Conservation (phyloP, 2,888 invertebrate genomes). For the Torymus aiolomorphi region DNA sequence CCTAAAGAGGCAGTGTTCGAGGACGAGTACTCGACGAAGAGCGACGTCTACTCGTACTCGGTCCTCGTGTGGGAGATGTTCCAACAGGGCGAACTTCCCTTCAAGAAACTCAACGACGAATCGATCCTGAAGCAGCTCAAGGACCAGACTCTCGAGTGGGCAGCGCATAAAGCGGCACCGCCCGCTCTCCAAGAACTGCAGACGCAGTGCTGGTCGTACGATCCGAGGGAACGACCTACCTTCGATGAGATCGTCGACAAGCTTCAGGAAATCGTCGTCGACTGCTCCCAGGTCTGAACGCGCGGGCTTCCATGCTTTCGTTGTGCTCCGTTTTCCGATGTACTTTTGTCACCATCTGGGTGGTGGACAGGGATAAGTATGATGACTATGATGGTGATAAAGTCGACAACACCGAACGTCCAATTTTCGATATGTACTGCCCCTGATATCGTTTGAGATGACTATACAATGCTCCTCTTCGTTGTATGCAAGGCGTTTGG, state of each 20-base stretch:
- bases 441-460: background rate
- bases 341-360: background rate
- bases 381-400: background rate
- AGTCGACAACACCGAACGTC: constrained; percentile 6
- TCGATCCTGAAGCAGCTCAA: constrained; percentile 83
- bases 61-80: constrained; percentile 94
- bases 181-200: constrained; percentile 81
- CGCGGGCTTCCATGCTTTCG: background rate
- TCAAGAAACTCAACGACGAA: constrained; percentile 85
- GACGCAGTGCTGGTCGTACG: constrained; percentile 81
- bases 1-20: constrained; percentile 92
- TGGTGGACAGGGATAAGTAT: background rate
- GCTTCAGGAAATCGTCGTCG: constrained; percentile 75
- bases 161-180: constrained; percentile 80
- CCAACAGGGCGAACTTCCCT: constrained; percentile 86
- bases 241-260: constrained; percentile 80
- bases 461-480: constrained; percentile 5
- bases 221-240: constrained; percentile 83
- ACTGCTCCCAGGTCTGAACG: constrained; percentile 50
- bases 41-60: constrained; percentile 94
- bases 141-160: constrained; percentile 82
- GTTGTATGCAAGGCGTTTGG: background rate
- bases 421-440: constrained; percentile 9
- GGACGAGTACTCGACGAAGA: constrained; percentile 93
- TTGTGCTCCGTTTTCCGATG: constrained; percentile 4